phyloP scores from a whole-genome alignment of 2,113 vertebrate species.

The Scophthalmus maximus region DNA sequence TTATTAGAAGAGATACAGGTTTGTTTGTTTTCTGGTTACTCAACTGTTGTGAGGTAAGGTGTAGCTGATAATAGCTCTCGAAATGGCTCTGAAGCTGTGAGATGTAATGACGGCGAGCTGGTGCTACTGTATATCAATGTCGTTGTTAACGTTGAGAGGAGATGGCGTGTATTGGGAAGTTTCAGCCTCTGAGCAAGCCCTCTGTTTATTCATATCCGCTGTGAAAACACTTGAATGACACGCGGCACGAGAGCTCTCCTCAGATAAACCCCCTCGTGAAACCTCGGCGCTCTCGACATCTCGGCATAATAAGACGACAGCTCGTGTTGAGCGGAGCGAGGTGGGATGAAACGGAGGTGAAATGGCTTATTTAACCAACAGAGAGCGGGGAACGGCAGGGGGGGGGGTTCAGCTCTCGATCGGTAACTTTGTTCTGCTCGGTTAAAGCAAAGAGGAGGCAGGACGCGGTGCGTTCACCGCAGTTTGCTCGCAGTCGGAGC shows the following conservation, averaged over 20 bases:
- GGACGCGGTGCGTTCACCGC: constrained; percentile 60
- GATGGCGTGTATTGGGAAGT: not conserved
- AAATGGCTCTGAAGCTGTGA: not conserved
- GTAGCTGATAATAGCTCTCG: not conserved
- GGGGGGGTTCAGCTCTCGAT: constrained; percentile 73
- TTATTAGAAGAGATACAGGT: no score
- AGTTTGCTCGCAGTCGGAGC: constrained; percentile 45
- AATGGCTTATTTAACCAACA: constrained; percentile 79
- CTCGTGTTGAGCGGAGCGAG: constrained; percentile 76
- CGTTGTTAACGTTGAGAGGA: not conserved
- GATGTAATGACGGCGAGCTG: not conserved
- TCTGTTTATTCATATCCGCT: constrained; percentile 10
- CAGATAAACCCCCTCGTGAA: constrained; percentile 27
- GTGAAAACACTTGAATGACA: constrained; percentile 23
- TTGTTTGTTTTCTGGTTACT: no score
- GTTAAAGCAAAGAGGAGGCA: constrained; percentile 65
- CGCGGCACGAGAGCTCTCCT: constrained; percentile 20
- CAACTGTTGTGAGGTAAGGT: no score
- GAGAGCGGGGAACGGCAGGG: constrained; percentile 68
- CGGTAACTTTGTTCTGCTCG: constrained; percentile 74
- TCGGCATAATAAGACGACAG: constrained; percentile 66
- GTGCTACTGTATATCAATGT: not conserved
- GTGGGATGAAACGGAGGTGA: constrained; percentile 71
- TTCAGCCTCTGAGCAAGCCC: no score
- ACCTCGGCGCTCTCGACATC: constrained; percentile 43